Evolutionary conservation across 2,113 vertebrate species (phyloP), one percentile per base, ranked within the genome.

Genomic region (Onychostruthus taczanowskii): DNA sequence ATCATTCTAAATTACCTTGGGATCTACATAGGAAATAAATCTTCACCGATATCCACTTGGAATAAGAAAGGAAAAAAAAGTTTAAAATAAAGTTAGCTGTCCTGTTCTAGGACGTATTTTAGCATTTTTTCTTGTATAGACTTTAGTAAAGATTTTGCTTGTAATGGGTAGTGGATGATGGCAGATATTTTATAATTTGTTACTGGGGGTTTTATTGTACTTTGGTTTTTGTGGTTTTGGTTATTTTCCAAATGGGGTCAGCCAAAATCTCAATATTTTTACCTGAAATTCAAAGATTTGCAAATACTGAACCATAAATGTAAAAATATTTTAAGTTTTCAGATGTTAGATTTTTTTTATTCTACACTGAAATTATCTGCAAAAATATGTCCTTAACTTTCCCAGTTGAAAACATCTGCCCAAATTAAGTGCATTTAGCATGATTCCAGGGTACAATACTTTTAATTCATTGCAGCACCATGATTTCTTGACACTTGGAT

Each of bases 11-110:
- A 96, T 81, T 92, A 87, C 86, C 52, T 75, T 8, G 78, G 61
- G 53, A 81, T 78, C 66, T 86, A 91, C 68, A 94, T 6, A 68
- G 56, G 47, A 92, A 84, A 96, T 92, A 95, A 94, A 92, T 96
- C 85, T 83, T 94, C 47, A 80, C 27, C 70, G 30, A 83, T 93
- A 90, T 27, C 18, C 35, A 67, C 47, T 87, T 68, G 69, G 46
- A 92, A 94, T 8, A 63, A 7, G 10, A 49, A 53, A 28, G 18
- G 7, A 1, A 62, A 72, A 49, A 39, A 37, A 12, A 10, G 8
- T 2, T 46, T 16, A 41, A 22, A 62, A 22, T n/a, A 19, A 39
- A 44, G 27, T 76, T 80, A 58, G 3, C 5, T 70, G 9, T 88
- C 20, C 33, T 75, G 13, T 67, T 86, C 24, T 23, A 70, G 52